phyloP scores from a whole-genome alignment of 2,113 vertebrate species.

The Blennius ocellaris region DNA sequence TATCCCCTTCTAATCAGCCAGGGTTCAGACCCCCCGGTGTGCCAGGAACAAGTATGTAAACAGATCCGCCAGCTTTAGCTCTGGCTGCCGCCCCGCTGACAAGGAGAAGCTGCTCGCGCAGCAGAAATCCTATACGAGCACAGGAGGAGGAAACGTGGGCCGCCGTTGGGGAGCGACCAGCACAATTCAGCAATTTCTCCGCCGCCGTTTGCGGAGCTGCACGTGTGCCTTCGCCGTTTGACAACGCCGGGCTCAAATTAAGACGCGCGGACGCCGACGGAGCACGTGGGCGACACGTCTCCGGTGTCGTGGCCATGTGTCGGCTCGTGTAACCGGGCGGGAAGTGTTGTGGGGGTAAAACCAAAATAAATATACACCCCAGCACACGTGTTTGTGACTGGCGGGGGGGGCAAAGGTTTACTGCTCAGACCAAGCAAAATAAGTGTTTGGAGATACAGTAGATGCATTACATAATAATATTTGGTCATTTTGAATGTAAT shows the following conservation, averaged over 20 bases:
- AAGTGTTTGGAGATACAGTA: no score
- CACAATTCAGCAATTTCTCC: background rate
- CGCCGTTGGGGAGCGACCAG: background rate
- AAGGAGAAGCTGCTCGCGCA: constrained; percentile 22
- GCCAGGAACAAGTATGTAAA: constrained; percentile 15
- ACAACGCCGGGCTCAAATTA: background rate
- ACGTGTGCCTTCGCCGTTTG: background rate
- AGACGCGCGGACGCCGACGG: background rate
- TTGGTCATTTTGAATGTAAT: no score
- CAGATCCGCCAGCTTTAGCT: background rate
- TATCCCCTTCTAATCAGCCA: no score
- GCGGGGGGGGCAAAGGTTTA: background rate
- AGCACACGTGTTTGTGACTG: background rate
- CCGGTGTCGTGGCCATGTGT: constrained; percentile 9
- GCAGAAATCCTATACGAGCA: constrained; percentile 43
- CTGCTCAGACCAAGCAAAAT: background rate
- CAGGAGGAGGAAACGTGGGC: background rate
- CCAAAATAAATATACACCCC: no score
- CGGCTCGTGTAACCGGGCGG: background rate
- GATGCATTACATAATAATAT: no score
- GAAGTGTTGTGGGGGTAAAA: background rate
- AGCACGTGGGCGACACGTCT: background rate
- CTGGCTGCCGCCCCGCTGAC: background rate
- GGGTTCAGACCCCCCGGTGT: background rate
- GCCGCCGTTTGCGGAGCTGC: background rate